Conservation (phyloP, 2,888 invertebrate species). For the Biston stratarius region DNA sequence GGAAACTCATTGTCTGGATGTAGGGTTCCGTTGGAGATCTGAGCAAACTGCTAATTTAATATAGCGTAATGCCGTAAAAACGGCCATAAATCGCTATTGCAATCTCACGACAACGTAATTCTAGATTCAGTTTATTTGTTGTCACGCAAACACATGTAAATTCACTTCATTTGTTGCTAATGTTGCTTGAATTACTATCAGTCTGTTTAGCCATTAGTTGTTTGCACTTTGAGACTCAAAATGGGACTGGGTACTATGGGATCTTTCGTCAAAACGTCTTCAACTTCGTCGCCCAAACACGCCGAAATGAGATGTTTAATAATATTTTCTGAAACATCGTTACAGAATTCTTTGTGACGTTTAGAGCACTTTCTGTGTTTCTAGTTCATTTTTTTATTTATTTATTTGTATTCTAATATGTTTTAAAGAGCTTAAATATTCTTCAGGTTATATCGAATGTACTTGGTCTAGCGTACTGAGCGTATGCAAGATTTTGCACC, state of each 20-base stretch:
- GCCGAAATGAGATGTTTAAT: not conserved
- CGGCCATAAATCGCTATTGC: not conserved
- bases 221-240: constrained; percentile 18
- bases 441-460: too few relatives aligned
- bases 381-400: not conserved
- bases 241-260: not conserved
- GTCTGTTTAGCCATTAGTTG: constrained; percentile 21
- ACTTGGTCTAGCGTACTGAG: too few relatives aligned
- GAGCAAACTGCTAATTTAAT: not conserved
- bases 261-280: not conserved
- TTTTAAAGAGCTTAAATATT: not conserved
- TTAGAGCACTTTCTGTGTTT: constrained; percentile 1
- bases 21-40: constrained; percentile 5
- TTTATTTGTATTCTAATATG: not conserved
- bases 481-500: too few relatives aligned
- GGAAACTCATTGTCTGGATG: constrained; percentile 5
- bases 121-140: constrained; percentile 1
- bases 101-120: not conserved
- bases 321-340: not conserved
- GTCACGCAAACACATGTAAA: constrained; percentile 30
- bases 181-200: constrained; percentile 32
- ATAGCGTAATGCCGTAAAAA: not conserved
- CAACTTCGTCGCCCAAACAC: not conserved
- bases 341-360: not conserved
- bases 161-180: constrained; percentile 29